A percentile compares a stretch with the other conserved stretches of the same genome.
Evolutionary conservation across 2,888 invertebrate genomes (phyloP).

Genomic region (Metacarcinus magister): DNA sequence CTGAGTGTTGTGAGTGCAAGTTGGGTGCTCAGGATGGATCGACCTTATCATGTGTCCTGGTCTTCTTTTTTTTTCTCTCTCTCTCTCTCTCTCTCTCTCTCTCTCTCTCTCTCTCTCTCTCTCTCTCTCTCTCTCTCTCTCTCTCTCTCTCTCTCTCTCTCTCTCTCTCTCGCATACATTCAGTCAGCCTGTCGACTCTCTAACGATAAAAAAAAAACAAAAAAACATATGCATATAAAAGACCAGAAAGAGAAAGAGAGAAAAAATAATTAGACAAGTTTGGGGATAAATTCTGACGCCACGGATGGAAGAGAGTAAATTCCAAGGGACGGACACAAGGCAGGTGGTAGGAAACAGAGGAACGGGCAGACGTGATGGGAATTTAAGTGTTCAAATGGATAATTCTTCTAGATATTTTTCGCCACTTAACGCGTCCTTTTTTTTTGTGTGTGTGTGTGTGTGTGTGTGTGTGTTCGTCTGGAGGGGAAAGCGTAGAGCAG

Average conservation of each 20-base stretch:
- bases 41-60: no score
- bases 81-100: slow-evolving; percentile 52
- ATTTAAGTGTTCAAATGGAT: not conserved
- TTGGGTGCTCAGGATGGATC: not conserved
- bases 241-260: not conserved
- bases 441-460: no score
- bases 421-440: not conserved
- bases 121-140: slow-evolving; percentile 60
- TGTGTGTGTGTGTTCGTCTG: no score
- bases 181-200: not conserved
- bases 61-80: not conserved
- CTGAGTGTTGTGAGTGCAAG: not conserved
- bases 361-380: not conserved
- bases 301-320: not conserved
- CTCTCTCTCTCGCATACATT: not conserved
- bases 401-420: slow-evolving; percentile 9
- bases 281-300: not conserved
- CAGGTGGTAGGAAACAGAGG: not conserved
- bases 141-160: slow-evolving; percentile 59
- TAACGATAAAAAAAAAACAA: no score
- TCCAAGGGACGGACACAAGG: not conserved
- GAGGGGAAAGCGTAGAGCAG: no score
- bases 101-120: slow-evolving; percentile 58
- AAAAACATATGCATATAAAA: no score
- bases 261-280: not conserved